Conservation (phyloP, 2,888 invertebrate genomes). For the Glyphotaelius pellucidus region DNA sequence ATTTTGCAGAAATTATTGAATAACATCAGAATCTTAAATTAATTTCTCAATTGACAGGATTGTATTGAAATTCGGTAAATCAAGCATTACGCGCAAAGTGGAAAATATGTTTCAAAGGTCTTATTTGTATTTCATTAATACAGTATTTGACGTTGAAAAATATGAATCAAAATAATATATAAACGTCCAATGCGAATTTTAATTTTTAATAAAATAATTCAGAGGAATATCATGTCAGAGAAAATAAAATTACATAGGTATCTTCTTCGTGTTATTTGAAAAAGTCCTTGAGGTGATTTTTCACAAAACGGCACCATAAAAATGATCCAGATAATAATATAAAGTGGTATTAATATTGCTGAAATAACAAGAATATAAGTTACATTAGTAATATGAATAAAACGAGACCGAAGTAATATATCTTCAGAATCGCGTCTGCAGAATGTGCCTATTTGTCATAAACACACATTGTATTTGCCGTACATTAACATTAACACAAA, state of each 20-base stretch:
- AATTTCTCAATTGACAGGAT: background rate
- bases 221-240: background rate
- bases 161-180: background rate
- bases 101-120: background rate
- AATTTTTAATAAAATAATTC: background rate
- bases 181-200: background rate
- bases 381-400: background rate
- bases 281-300: no score
- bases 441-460: slow-evolving; percentile 41
- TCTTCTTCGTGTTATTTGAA: background rate
- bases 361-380: background rate
- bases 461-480: slow-evolving; percentile 8
- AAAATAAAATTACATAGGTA: background rate
- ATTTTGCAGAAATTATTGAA: background rate
- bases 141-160: background rate
- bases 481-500: background rate
- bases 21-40: background rate
- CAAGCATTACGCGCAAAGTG: background rate
- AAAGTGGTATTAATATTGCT: background rate
- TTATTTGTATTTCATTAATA: background rate
- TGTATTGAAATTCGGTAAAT: background rate
- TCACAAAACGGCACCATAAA: background rate
- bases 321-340: background rate
- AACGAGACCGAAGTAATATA: slow-evolving; percentile 13
- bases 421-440: background rate